phyloP scores from a whole-genome alignment of 2,888 invertebrate species.

The Cancer borealis region DNA sequence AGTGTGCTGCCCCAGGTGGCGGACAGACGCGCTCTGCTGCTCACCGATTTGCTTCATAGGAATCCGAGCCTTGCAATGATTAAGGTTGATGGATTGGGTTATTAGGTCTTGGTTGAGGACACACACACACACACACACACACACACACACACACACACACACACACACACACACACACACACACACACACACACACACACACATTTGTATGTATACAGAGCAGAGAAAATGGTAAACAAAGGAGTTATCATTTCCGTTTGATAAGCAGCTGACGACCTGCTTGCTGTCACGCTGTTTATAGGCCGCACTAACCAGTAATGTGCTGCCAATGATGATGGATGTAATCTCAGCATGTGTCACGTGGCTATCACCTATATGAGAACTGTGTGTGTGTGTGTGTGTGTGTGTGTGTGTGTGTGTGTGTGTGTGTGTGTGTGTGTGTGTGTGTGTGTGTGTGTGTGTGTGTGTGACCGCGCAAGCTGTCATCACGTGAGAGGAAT shows the following conservation, averaged over 20 bases:
- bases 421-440: slow-evolving; percentile 40
- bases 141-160: slow-evolving; percentile 37
- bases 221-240: background rate
- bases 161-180: background rate
- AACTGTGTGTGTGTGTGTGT: slow-evolving; percentile 51
- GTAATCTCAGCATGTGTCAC: background rate
- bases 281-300: background rate
- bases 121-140: slow-evolving; percentile 36
- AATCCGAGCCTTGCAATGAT: background rate
- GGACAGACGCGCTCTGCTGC: background rate
- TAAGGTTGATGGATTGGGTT: background rate
- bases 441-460: slow-evolving; percentile 46
- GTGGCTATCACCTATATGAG: background rate
- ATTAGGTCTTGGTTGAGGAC: background rate
- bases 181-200: slow-evolving; percentile 6
- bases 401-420: slow-evolving; percentile 51
- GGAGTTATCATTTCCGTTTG: background rate
- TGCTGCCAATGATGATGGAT: background rate
- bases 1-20: background rate
- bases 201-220: background rate
- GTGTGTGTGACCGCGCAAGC: background rate
- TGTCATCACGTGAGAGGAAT: background rate
- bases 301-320: background rate
- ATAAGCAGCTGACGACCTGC: background rate
- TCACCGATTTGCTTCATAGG: background rate